phyloP scores from a whole-genome alignment of 92 coral and sea anemone genomes.

The Paramuricea clavata region DNA sequence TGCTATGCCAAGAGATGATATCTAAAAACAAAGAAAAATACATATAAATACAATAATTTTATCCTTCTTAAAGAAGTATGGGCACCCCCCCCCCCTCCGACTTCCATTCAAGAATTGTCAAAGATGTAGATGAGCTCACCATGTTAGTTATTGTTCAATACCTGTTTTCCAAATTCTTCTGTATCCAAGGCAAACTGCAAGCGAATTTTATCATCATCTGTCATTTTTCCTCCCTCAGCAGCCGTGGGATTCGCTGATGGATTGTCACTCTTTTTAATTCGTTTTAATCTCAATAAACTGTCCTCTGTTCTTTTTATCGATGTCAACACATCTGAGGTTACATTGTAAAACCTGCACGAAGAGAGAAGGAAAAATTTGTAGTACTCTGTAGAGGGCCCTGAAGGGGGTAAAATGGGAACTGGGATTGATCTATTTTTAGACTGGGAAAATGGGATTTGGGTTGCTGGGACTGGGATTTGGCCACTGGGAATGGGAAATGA shows the following conservation, averaged over 20 bases:
- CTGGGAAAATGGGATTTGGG: too few species aligned
- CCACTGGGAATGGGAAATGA: too few species aligned
- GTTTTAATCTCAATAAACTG: constrained; percentile 91
- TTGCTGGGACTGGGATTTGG: too few species aligned
- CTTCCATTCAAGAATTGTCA: background rate
- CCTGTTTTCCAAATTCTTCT: constrained; percentile 92
- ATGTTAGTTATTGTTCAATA: constrained; percentile 19
- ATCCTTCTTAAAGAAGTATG: too few species aligned
- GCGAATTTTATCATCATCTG: constrained; percentile 98
- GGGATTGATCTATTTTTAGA: too few species aligned
- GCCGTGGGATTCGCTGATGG: constrained; percentile 58
- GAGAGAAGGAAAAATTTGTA: background rate
- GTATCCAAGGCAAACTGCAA: constrained; percentile 91
- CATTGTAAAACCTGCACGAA: constrained; percentile 75
- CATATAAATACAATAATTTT: too few species aligned
- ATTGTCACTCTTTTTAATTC: constrained; percentile 85
- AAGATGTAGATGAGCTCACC: too few species aligned
- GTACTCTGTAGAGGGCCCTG: too few species aligned
- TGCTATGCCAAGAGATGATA: constrained; percentile 41
- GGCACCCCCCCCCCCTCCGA: background rate
- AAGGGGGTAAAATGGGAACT: too few species aligned
- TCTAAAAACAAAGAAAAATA: constrained; percentile 8
- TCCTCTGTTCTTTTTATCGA: constrained; percentile 97
- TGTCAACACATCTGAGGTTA: constrained; percentile 93
- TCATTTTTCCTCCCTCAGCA: constrained; percentile 70